These are phyloP conservation scores for Cremastinae sp. DNA, from an alignment of 2,888 invertebrate genomes.

Conservation along the genomic window DNA sequence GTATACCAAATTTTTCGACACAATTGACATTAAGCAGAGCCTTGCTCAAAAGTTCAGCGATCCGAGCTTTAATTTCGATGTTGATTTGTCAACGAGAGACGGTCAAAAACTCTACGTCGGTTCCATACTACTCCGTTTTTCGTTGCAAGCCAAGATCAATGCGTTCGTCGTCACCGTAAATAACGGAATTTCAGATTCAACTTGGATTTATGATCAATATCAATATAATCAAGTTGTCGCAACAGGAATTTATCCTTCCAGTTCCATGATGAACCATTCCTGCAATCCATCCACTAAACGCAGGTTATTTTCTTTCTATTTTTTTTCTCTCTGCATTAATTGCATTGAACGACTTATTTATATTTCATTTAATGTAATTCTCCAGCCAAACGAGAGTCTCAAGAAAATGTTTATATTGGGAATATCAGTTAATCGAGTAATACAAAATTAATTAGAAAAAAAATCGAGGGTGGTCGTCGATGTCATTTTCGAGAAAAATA, in stretches of 20 bases:
- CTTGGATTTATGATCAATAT: conserved; percentile 72
- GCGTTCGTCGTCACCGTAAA: conserved; percentile 85
- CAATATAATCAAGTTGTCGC: conserved; percentile 86
- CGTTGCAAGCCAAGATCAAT: conserved; percentile 91
- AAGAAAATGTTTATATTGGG: too few species aligned
- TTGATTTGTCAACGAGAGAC: conserved; percentile 65
- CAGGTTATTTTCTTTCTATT: conserved; percentile 37
- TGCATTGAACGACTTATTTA: too few species aligned
- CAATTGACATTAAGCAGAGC: conserved; percentile 78
- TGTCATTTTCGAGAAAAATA: too few species aligned
- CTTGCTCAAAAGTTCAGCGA: conserved; percentile 70
- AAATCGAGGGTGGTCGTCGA: too few species aligned
- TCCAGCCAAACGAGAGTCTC: too few species aligned
- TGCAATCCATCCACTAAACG: conserved; percentile 85
- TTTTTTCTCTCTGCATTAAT: background rate
- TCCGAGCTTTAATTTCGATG: conserved; percentile 63
- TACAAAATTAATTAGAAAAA: too few species aligned
- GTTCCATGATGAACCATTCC: conserved; percentile 96
- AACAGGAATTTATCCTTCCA: conserved; percentile 92
- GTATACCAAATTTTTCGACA: conserved; percentile 85
- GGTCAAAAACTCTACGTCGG: conserved; percentile 82
- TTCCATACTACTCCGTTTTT: conserved; percentile 87
- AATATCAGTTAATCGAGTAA: too few species aligned
- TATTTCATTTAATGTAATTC: too few species aligned
- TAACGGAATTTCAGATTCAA: conserved; percentile 63